A percentile compares a stretch with the other conserved stretches of the same genome.
phyloP scores from a whole-genome alignment of 2,888 invertebrate genomes.

The Cryptops parisi region DNA sequence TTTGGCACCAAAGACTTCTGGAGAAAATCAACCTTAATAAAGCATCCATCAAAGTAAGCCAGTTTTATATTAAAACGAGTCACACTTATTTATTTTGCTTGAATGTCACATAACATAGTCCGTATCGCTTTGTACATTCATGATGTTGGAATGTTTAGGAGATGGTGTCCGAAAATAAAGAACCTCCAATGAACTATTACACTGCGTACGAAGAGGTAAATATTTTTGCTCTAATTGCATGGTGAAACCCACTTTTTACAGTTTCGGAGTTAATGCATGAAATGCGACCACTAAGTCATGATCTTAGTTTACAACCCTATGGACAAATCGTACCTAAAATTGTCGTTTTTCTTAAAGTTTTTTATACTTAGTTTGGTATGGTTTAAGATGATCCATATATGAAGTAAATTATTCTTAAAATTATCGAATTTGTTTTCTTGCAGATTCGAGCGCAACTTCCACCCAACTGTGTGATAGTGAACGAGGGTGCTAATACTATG shows the following conservation, averaged over 20 bases:
- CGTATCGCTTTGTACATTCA: slow-evolving; percentile 1
- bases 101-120: background rate
- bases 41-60: background rate
- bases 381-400: no score
- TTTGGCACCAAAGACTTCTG: background rate
- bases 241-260: no score
- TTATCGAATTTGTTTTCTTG: slow-evolving; percentile 9
- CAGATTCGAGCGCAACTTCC: slow-evolving; percentile 29
- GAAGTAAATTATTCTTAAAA: no score
- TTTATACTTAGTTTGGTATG: no score
- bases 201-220: slow-evolving; percentile 74
- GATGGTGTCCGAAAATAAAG: slow-evolving; percentile 50
- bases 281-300: no score
- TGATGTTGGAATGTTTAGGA: slow-evolving; percentile 32
- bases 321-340: no score
- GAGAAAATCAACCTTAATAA: background rate
- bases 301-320: no score
- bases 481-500: slow-evolving; percentile 98
- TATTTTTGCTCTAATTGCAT: no score
- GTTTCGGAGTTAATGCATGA: no score
- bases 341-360: no score
- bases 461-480: slow-evolving; percentile 70
- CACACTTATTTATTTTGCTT: background rate
- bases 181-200: slow-evolving; percentile 88
- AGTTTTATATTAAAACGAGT: background rate